A percentile compares a stretch with the other conserved stretches of the same genome.
Conservation (phyloP, 2,888 invertebrate genomes). For the Rhagonycha lutea region DNA sequence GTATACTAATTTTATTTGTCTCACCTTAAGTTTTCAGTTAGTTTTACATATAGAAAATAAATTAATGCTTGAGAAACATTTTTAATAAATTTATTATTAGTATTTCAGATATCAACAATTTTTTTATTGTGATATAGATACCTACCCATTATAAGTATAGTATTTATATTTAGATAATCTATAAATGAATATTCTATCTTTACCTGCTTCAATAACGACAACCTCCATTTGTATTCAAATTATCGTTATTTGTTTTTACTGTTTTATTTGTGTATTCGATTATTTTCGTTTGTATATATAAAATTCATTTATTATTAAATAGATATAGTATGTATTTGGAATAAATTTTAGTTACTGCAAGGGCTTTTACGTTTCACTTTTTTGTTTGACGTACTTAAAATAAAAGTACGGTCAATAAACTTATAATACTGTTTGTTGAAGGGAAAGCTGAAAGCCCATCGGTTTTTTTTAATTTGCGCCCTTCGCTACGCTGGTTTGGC, state of each 20-base stretch:
- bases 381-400: background rate
- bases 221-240: too few relatives aligned
- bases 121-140: too few relatives aligned
- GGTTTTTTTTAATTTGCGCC: slow-evolving; percentile 15
- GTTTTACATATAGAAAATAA: background rate
- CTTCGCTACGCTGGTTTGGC: slow-evolving; percentile 23
- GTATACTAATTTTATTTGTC: background rate
- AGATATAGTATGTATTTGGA: background rate
- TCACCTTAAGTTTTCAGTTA: background rate
- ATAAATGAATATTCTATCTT: background rate
- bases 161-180: background rate
- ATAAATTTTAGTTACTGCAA: background rate
- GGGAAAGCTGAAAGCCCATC: background rate
- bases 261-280: background rate
- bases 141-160: too few relatives aligned
- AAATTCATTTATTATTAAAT: background rate
- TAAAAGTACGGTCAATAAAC: slow-evolving; percentile 2
- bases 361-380: background rate
- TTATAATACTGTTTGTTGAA: slow-evolving; percentile 3
- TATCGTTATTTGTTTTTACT: background rate
- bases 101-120: background rate
- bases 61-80: too few relatives aligned
- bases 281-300: background rate
- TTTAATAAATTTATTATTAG: too few relatives aligned
- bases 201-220: background rate